A percentile compares a stretch with the other conserved stretches of the same genome.
Conservation (phyloP, 1,140 invertebrate genomes). For the Hyposmocoma kahamanoa region DNA sequence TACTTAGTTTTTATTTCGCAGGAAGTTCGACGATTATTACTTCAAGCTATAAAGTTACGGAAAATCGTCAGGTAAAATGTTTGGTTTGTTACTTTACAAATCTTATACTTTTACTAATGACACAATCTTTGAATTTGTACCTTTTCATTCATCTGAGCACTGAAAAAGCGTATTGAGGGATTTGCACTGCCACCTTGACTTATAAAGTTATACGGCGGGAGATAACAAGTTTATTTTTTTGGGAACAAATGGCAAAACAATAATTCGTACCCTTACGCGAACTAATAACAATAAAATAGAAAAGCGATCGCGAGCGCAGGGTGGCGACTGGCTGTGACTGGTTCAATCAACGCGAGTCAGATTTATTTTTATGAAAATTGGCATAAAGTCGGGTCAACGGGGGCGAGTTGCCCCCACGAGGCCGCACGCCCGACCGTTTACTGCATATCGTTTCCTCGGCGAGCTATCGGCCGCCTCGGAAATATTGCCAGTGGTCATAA, state of each 20-base stretch:
- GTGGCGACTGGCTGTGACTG: constrained; percentile 53
- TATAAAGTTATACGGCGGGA: not conserved
- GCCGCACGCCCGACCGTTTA: constrained; percentile 67
- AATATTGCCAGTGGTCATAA: constrained; percentile 70
- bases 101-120: too few relatives aligned
- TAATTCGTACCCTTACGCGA: constrained; percentile 64
- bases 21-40: too few relatives aligned
- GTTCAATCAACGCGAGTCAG: constrained; percentile 69
- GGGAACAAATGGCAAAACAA: constrained; percentile 66
- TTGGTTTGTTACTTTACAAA: too few relatives aligned
- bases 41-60: too few relatives aligned
- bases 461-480: constrained; percentile 47
- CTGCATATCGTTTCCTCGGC: constrained; percentile 67
- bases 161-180: too few relatives aligned
- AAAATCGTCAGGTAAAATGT: too few relatives aligned
- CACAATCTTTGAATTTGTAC: too few relatives aligned
- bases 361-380: constrained; percentile 74
- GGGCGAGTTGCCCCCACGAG: constrained; percentile 56
- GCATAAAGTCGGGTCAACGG: constrained; percentile 68
- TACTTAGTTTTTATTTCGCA: too few relatives aligned
- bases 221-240: constrained; percentile 33
- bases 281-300: constrained; percentile 73
- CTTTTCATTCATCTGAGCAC: too few relatives aligned
- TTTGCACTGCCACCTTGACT: too few relatives aligned
- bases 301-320: constrained; percentile 52